These are phyloP conservation scores for Bembecia ichneumoniformis DNA, from an alignment of 2,888 invertebrate genomes.

Conservation along the genomic window DNA sequence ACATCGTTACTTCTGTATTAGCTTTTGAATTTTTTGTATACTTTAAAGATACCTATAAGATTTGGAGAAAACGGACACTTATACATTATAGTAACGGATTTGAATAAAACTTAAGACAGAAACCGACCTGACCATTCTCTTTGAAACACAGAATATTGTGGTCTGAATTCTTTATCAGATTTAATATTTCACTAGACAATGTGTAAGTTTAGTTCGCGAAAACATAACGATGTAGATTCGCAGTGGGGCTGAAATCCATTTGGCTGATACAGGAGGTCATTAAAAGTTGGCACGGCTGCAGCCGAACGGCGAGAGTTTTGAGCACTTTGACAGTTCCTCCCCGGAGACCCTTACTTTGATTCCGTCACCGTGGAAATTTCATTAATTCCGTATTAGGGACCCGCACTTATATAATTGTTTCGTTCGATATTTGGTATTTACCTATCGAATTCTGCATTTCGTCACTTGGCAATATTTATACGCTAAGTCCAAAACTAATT, in stretches of 20 bases:
- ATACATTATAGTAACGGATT: too few species aligned
- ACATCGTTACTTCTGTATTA: too few species aligned
- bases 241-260: constrained; percentile 33
- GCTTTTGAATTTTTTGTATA: too few species aligned
- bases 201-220: constrained; percentile 9
- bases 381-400: constrained; percentile 56
- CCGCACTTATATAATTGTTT: constrained; percentile 24
- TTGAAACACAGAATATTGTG: too few species aligned
- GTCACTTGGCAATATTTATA: too few species aligned
- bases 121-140: too few species aligned
- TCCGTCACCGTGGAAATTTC: constrained; percentile 55
- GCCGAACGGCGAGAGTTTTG: constrained; percentile 48
- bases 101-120: too few species aligned
- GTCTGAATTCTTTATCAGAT: too few species aligned
- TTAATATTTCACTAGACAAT: too few species aligned
- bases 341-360: constrained; percentile 48
- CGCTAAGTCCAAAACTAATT: too few species aligned
- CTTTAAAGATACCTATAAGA: too few species aligned
- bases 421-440: not conserved
- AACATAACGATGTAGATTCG: constrained; percentile 28
- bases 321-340: constrained; percentile 57
- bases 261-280: constrained; percentile 62
- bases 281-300: constrained; percentile 56
- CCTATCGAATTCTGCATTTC: not conserved
- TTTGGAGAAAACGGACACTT: too few species aligned